Evolutionary conservation across 2,113 vertebrate genomes (phyloP), one percentile per base, ranked within the genome.

Genomic region (Andinoacara biseriatus): DNA sequence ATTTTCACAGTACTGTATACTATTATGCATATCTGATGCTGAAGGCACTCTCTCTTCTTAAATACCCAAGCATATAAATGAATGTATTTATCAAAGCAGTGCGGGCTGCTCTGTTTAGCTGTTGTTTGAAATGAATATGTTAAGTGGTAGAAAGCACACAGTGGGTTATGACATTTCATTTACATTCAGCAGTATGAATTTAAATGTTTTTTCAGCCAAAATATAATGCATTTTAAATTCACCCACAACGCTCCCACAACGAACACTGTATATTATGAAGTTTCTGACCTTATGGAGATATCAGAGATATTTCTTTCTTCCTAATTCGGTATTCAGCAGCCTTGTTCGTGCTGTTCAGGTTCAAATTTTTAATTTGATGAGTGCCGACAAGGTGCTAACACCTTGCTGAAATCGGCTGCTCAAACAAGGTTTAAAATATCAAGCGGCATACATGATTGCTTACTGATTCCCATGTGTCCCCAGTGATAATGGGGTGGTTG

Each of bases 381-480:
- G 81, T 58, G 78, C 62, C 24, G 83, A 88, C 89, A 91, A 89
- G 83, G 83, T 92, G 84, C 80, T 83, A 86, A 84, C 87, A 91
- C 83, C 85, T 89, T 62, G 43, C 83, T 87, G 78, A 86, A 91
- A 89, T 80, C 75, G 67, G 76, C 85, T 81, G 79, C 85, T 85
- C 87, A 91, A 90, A 92, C 87, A 92, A 82, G 83, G 74, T 89
- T 91, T 90, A 82, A 92, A 91, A 93, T 90, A 90, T 80, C 87
- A 91, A 82, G 86, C 82, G 43, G 81, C 84, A 84, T 75, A 91
- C 89, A 86, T 89, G 87, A 93, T 88, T 93, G 89, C 87, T 86
- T 69, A 82, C 82, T 76, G 82, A 92, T 91, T 92, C 90, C 86
- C 87, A 80, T 35, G 83, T 90, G 91, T 92, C 81, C 79, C 76